Evolutionary conservation across 23 tunicate genomes (phyloP), one percentile per base, ranked within the genome.

Genomic region (Halocynthia roretzi): DNA sequence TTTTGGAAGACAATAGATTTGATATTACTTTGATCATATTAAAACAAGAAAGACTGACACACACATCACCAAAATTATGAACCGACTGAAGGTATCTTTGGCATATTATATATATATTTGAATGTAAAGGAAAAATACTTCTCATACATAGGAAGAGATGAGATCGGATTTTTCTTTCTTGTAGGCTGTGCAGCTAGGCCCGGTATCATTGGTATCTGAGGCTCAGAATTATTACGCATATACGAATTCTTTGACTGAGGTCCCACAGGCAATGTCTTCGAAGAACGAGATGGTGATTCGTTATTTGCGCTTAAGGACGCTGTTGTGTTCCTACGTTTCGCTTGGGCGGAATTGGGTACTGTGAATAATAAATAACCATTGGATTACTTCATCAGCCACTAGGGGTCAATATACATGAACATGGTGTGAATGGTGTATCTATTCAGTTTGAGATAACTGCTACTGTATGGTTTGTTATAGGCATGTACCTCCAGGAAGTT

Each of bases 101-200:
- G 4, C 44, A 31, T 31, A n/a, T n/a, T n/a, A n/a, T n/a, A n/a
- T n/a, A n/a, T n/a, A n/a, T n/a, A 31, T 31, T 31, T 31, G 44
- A n/a, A 31, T 12, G 14, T 19, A 15, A 68, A 18, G 20, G 5
- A 8, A 75, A 56, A 52, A 19, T 49, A 80, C 77, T 53, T 22
- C 77, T 85, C 98, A 54, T 72, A 92, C 66, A 86, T 92, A 5
- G 98, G 98, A 7, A 91, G 77, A 5, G 98, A 81, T 11, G 98
- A 80, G 10, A 73, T 57, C 2, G 83, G 84, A 12, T 61, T 71
- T 71, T 92, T 92, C 76, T 86, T 92, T 49, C 75, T 66, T 61
- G 80, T 73, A 14, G 80, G 77, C 56, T 86, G 92, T 7, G 83
- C 61, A 31, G 76, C 50, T 31, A 91, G 72, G 53, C 60, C 87